Base-by-base conservation (phyloP, 2,113 vertebrate genomes). In the Dascyllus trimaculatus region DNA sequence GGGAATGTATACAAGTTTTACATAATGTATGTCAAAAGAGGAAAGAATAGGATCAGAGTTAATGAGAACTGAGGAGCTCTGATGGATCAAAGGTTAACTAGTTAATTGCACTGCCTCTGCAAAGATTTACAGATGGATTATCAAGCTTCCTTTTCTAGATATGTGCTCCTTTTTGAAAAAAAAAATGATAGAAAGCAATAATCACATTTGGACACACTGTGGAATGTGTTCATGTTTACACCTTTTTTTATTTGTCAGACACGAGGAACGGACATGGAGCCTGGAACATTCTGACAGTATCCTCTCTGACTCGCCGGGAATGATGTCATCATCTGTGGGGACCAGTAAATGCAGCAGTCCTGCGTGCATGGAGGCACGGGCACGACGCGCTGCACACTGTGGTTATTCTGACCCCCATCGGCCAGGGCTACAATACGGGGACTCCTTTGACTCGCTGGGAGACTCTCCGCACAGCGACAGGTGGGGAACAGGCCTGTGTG, bases 321-420 rank as follows among this genome's bases (percentile, higher is more conserved):
- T 98, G 89, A 95, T 98, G 95, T 95, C 97, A 85, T 99, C 98
- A 53, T 99, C 98, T 0, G 97, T 99, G 90, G 98, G 97, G 91
- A 99, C 97, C 94, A 99, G 98, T 91, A 99, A 99, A 92, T 99
- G 98, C 95, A 99, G 97, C 95, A 99, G 98, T 89, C 98, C 98
- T 2, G 96, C 96, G 0, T 98, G 97, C 8, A 95, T 97, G 92
- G 97, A 98, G 90, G 97, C 97, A 0, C 94, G 97, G 80, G 96
- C 97, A 6, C 95, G 96, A 66, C 96, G 96, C 0, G 97, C 96
- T 32, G 95, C 96, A 2, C 95, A 96, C 83, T 98, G 95, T 89
- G 94, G 92, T 88, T 93, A 95, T 21, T 94, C 96, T 82, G 97
- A 97, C 56, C 93, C 94, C 1, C 95, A 94, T 66, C 93, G 95